Conservation (phyloP, 2,797 vertebrate genomes). For the Gorsachius magnificus region DNA sequence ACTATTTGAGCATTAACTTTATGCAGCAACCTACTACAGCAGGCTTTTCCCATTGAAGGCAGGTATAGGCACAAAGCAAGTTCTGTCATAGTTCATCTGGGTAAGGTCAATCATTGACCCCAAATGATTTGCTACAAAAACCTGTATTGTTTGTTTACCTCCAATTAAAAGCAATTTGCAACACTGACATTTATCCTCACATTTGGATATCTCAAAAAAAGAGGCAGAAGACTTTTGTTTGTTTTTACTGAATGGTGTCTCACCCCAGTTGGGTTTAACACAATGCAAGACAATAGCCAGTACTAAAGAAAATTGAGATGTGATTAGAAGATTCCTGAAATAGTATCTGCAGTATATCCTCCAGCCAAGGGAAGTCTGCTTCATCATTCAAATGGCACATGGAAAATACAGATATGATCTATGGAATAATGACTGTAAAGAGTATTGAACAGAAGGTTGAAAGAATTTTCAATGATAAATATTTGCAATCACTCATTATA, state of each 20-base stretch:
- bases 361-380: neutral
- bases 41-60: fast-evolving
- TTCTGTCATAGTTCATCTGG: neutral
- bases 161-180: neutral
- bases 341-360: neutral
- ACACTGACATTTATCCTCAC: neutral
- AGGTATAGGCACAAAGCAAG: neutral
- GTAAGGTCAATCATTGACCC: neutral
- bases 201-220: neutral
- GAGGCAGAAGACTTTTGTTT: neutral
- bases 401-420: neutral
- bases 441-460: neutral
- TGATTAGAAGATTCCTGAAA: neutral
- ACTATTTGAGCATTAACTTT: neutral
- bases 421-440: neutral
- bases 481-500: neutral
- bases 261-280: neutral
- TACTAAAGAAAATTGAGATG: neutral
- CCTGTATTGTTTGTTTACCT: neutral
- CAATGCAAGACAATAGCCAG: neutral
- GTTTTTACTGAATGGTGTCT: neutral
- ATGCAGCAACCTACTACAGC: neutral
- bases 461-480: neutral
- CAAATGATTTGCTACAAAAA: neutral
- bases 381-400: neutral